Percentiles rank a stretch among this genome's conserved stretches.
Evolutionary conservation across 2,113 vertebrate genomes (phyloP).

Genomic region (Tragelaphus imberbis): DNA sequence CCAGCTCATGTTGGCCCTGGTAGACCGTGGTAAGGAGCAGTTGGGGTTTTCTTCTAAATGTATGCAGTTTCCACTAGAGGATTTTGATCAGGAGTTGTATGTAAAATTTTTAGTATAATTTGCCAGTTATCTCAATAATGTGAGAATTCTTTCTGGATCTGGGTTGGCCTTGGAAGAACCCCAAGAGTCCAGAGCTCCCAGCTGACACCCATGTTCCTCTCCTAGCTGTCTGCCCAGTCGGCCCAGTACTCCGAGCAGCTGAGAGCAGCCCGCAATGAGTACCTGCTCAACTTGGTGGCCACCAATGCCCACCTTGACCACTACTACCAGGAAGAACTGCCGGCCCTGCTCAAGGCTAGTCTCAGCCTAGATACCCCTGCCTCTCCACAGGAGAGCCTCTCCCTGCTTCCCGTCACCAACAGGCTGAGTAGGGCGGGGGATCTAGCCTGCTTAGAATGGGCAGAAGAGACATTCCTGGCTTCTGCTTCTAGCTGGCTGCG

Average conservation of each 20-base stretch:
- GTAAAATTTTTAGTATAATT: not conserved
- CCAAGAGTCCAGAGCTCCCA: not conserved
- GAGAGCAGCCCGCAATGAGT: slow-evolving; percentile 86
- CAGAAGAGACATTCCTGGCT: not conserved
- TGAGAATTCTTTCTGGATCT: not conserved
- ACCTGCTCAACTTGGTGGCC: slow-evolving; percentile 84
- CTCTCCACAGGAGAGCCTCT: not conserved
- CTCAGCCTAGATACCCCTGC: not conserved
- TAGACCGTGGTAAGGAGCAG: not conserved
- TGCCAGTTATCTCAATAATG: not conserved
- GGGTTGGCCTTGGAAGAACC: not conserved
- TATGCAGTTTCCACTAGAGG: not conserved
- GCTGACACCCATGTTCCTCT: fast-evolving
- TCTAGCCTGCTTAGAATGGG: not conserved
- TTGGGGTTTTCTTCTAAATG: slow-evolving; percentile 6
- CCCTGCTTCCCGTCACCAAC: not conserved
- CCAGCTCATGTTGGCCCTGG: not conserved
- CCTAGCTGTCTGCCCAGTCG: slow-evolving; percentile 82
- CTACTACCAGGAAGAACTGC: slow-evolving; percentile 83
- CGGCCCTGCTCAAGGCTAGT: slow-evolving; percentile 84
- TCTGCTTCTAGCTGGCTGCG: slow-evolving; percentile 25
- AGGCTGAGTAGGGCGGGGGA: not conserved
- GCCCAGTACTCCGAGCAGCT: slow-evolving; percentile 85
- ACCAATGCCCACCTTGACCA: slow-evolving; percentile 86
- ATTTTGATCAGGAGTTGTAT: not conserved